Conservation (phyloP, 2,888 invertebrate species). For the Eupithecia insigniata region DNA sequence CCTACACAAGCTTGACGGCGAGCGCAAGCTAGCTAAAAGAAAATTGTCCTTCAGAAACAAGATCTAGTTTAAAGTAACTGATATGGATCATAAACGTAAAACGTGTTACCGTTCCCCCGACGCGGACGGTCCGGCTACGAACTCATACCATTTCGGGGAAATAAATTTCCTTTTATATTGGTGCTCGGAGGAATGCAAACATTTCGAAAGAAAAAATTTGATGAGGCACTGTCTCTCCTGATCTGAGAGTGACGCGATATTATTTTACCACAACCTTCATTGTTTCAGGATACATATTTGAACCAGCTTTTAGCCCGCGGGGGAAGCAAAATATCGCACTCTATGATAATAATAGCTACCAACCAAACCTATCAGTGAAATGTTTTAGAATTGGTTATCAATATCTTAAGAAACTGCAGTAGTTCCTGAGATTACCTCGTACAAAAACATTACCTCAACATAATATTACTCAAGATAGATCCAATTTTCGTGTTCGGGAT, state of each 20-base stretch:
- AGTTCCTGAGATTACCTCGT: background rate
- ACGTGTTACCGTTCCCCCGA: slow-evolving; percentile 59
- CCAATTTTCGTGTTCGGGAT: background rate
- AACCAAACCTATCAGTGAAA: background rate
- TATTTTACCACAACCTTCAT: background rate
- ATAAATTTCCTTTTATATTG: slow-evolving; percentile 60
- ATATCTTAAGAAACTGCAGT: background rate
- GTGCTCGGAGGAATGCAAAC: slow-evolving; percentile 56
- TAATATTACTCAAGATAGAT: background rate
- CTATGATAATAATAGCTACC: background rate
- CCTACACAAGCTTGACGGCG: background rate
- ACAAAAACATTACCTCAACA: background rate
- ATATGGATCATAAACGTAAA: slow-evolving; percentile 66
- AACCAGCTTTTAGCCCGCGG: background rate
- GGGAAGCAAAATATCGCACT: background rate
- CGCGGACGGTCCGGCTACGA: slow-evolving; percentile 51
- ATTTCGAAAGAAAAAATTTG: slow-evolving; percentile 54
- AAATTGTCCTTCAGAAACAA: slow-evolving; percentile 34
- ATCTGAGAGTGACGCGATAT: slow-evolving; percentile 30
- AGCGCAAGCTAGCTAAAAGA: background rate
- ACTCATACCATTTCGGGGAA: slow-evolving; percentile 60
- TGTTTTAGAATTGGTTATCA: background rate
- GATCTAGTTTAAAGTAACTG: slow-evolving; percentile 51
- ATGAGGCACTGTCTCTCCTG: slow-evolving; percentile 49
- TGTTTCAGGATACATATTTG: background rate